A percentile compares a stretch with the other conserved stretches of the same genome.
These are phyloP conservation scores for Gadopsis bispinosus DNA, from an alignment of 2,797 vertebrate genomes.

Conservation along the genomic window DNA sequence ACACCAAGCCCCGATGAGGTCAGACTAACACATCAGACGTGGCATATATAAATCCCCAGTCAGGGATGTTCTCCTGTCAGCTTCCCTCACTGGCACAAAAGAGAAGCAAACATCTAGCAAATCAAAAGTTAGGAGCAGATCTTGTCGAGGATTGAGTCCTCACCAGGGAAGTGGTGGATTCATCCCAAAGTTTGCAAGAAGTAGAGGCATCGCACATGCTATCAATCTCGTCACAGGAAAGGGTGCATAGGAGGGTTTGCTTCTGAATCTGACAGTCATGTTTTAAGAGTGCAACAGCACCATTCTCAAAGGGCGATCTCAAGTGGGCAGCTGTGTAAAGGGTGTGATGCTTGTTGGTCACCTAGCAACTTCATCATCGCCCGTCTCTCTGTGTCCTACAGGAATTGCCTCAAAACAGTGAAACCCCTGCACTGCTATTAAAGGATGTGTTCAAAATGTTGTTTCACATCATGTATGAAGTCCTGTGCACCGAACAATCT, in stretches of 20 bases:
- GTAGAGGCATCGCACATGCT: conserved; percentile 19
- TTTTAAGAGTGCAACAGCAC: conserved; percentile 21
- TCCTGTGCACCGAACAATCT: not conserved
- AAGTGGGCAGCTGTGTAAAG: conserved; percentile 26
- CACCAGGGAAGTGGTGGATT: conserved; percentile 26
- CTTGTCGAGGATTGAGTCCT: conserved; percentile 35
- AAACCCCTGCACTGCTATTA: not conserved
- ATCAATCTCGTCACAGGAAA: conserved; percentile 5
- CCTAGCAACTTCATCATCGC: not conserved
- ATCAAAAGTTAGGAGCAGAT: conserved; percentile 55
- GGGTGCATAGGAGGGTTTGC: conserved; percentile 17
- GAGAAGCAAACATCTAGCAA: conserved; percentile 52
- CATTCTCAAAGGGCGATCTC: conserved; percentile 13
- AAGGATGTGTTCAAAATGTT: conserved; percentile 13
- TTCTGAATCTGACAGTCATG: conserved; percentile 26
- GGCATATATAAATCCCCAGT: conserved; percentile 54
- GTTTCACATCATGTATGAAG: conserved; percentile 19
- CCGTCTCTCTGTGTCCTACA: conserved; percentile 8
- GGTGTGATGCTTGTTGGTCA: conserved; percentile 13
- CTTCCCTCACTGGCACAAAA: conserved; percentile 28
- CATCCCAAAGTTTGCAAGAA: conserved; percentile 34
- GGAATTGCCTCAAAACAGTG: conserved; percentile 26
- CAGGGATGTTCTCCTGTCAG: conserved; percentile 59
- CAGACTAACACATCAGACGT: conserved; percentile 62
- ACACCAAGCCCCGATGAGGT: conserved; percentile 58